Conservation (phyloP, 2,113 vertebrate genomes). For the Osmerus eperlanus region DNA sequence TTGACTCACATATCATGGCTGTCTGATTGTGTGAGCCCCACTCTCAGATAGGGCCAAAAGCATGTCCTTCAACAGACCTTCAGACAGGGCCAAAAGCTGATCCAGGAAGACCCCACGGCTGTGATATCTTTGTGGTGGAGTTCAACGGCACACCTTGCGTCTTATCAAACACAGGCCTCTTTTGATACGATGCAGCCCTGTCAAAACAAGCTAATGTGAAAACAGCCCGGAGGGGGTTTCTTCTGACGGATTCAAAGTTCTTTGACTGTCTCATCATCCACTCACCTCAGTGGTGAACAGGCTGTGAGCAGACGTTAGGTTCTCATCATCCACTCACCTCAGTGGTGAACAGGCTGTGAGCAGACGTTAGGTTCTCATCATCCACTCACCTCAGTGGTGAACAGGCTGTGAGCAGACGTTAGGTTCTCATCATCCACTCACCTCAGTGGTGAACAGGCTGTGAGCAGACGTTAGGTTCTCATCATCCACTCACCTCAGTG, state of each 20-base stretch:
- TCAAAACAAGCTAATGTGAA: constrained; percentile 16
- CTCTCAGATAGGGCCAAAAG: neutral
- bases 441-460: no score
- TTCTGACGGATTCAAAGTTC: neutral
- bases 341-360: no score
- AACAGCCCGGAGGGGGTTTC: neutral
- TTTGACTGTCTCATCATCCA: neutral
- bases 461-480: no score
- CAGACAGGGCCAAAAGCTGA: neutral
- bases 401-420: no score
- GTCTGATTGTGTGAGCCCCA: neutral
- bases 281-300: neutral
- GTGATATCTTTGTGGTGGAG: neutral
- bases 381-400: no score
- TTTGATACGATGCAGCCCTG: constrained; percentile 17
- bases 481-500: no score
- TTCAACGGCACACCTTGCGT: constrained; percentile 1
- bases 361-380: no score
- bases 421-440: no score
- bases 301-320: no score
- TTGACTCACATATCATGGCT: neutral
- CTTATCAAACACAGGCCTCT: neutral
- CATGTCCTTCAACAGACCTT: neutral
- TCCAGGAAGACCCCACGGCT: constrained; percentile 10
- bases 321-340: no score